Base-by-base conservation (phyloP, 1,140 invertebrate species). In the Caenorhabditis inopinata region DNA sequence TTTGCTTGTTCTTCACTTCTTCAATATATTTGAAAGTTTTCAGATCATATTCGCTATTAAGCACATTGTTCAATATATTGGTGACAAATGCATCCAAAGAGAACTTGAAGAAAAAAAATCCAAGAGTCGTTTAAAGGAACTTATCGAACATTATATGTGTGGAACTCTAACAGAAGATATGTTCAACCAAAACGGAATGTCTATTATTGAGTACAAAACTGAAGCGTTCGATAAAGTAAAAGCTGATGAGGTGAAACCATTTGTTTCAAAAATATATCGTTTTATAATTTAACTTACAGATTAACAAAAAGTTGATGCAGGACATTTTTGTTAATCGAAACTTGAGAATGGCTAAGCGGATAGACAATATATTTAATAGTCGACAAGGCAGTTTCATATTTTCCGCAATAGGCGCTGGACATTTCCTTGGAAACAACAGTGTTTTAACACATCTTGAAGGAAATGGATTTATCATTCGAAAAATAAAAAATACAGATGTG, bases 41-140 rank as follows among this genome's bases (percentile, higher is more conserved):
- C 79, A 80, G 79, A 74, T 80, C 14, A n/a, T 80, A 16, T 80
- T 80, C 21, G 68, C 79, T 4, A 80, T 80, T 12, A 25, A 73
- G 16, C 73, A 80, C 73, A 80, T 73, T 11, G 7, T 76, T 11
- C 38, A 49, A 0, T 80, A 47, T 21, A 29, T 80, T 2, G 79
- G 76, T 25, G 73, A 75, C 5, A 42, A 42, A 18, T 42, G 32
- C 38, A 14, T 42, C 4, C 53, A 58, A 12, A 79, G 35, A 12
- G n/a, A 25, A 35, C 1, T 14, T 1, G 18, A 74, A 32, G 38
- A 53, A 49, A 35, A 29, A 0, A 32, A 79, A 7, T 25, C 46
- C 3, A 42, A 42, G 23, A 68, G 58, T 9, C 35, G 58, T 38
- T 16, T 80, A 18, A 49, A 42, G 4, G 79, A 80, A 12, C 38